Conservation (phyloP, 2,797 vertebrate species). For the Eulemur coronatus region DNA sequence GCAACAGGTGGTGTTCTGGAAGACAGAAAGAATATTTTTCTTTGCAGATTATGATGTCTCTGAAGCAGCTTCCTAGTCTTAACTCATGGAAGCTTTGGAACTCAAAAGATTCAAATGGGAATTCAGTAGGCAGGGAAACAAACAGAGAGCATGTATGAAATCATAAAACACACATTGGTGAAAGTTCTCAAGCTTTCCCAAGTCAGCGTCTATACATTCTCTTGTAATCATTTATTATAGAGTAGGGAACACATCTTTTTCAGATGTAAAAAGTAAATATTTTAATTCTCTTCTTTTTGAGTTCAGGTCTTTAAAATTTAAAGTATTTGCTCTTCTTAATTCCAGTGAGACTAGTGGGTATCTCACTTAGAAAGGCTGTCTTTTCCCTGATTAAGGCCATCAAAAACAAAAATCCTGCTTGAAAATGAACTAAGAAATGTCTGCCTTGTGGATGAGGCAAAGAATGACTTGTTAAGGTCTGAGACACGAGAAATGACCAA, state of each 20-base stretch:
- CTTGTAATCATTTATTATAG: background rate
- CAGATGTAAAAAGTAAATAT: background rate
- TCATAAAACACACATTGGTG: background rate
- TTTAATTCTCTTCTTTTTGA: background rate
- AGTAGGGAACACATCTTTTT: background rate
- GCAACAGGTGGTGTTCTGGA: fast-evolving
- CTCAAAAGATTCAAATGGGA: background rate
- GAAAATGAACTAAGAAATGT: background rate
- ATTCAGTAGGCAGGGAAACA: background rate
- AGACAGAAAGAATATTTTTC: background rate
- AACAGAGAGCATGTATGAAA: background rate
- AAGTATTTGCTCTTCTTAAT: background rate
- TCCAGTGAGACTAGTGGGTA: background rate
- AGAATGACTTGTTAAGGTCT: background rate
- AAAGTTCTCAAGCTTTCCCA: background rate
- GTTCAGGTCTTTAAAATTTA: background rate
- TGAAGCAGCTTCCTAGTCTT: background rate
- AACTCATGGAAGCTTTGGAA: background rate
- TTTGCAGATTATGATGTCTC: background rate
- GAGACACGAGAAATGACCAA: too few relatives aligned
- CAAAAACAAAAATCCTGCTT: background rate
- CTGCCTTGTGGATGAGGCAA: background rate
- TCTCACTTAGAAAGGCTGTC: background rate
- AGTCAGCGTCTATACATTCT: background rate
- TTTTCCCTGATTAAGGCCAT: background rate